phyloP scores from a whole-genome alignment of 2,888 invertebrate species.

The Mesorhabditis spiculigera region DNA sequence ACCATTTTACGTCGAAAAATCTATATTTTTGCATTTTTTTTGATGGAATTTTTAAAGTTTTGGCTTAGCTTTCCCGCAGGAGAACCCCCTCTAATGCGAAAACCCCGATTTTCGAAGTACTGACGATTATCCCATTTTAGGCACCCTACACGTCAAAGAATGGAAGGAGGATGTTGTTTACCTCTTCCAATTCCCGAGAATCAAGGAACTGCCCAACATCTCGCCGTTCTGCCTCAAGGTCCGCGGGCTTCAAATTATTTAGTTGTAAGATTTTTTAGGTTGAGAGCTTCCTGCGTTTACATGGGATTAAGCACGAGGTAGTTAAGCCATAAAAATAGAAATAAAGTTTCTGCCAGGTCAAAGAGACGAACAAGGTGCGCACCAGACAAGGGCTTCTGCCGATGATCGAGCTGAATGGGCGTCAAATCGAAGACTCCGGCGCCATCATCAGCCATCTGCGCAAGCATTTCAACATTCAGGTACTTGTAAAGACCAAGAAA shows the following conservation, averaged over 20 bases:
- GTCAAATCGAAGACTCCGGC: neutral
- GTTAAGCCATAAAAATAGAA: neutral
- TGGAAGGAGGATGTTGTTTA: slow-evolving; percentile 3
- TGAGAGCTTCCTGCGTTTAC: slow-evolving; percentile 5
- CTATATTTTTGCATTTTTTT: too few species aligned
- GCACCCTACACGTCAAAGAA: neutral
- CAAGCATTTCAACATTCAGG: neutral
- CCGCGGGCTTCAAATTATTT: neutral
- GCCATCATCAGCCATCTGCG: neutral
- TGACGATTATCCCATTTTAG: too few species aligned
- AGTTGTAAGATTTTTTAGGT: too few species aligned
- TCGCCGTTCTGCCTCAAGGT: slow-evolving; percentile 5
- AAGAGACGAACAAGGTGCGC: neutral
- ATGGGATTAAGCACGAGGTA: neutral
- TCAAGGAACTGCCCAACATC: neutral
- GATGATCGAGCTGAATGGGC: neutral
- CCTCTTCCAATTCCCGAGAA: slow-evolving; percentile 2
- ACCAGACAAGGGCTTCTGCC: neutral
- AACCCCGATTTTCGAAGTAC: too few species aligned
- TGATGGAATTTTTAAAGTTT: too few species aligned
- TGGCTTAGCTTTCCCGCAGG: too few species aligned
- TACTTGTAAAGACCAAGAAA: neutral
- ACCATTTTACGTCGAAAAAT: too few species aligned
- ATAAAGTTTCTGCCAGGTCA: neutral
- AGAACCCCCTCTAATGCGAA: too few species aligned